Evolutionary conservation across 1,140 invertebrate genomes (phyloP).

Genomic region (Drosophila littoralis): DNA sequence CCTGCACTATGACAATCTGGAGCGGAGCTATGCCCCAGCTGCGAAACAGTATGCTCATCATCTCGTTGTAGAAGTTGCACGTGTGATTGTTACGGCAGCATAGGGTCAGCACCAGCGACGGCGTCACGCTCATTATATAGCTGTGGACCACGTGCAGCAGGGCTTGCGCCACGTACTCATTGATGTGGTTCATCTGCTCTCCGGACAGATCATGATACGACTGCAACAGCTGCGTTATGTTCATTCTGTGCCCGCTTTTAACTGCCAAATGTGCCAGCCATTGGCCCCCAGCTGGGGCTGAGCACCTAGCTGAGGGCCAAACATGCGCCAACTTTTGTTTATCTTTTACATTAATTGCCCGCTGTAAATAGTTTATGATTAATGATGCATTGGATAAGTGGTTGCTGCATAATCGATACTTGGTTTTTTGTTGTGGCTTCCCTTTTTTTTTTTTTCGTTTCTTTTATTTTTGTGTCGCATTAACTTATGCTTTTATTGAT

Average conservation of each 20-base stretch:
- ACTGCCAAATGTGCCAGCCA: not conserved
- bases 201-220: conserved; percentile 63
- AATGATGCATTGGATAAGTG: not conserved
- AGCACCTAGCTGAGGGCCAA: no score
- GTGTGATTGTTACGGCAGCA: conserved; percentile 67
- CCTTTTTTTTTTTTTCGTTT: not conserved
- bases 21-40: conserved; percentile 64
- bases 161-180: conserved; percentile 64
- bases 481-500: not conserved
- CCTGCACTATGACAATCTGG: conserved; percentile 62
- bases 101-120: conserved; percentile 60
- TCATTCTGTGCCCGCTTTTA: conserved; percentile 42
- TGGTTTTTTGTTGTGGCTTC: not conserved
- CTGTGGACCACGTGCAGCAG: conserved; percentile 66
- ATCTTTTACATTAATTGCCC: conserved; percentile 1
- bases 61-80: conserved; percentile 73
- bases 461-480: not conserved
- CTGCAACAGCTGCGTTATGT: conserved; percentile 52
- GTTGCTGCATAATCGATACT: not conserved
- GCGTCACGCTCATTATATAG: conserved; percentile 60
- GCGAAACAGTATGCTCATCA: conserved; percentile 65
- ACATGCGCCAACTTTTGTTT: conserved; percentile 1
- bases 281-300: not conserved
- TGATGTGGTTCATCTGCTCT: conserved; percentile 62
- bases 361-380: conserved; percentile 5